Evolutionary conservation across 1,140 invertebrate genomes (phyloP), one percentile per base, ranked within the genome.

Genomic region (Drosophila repletoides): DNA sequence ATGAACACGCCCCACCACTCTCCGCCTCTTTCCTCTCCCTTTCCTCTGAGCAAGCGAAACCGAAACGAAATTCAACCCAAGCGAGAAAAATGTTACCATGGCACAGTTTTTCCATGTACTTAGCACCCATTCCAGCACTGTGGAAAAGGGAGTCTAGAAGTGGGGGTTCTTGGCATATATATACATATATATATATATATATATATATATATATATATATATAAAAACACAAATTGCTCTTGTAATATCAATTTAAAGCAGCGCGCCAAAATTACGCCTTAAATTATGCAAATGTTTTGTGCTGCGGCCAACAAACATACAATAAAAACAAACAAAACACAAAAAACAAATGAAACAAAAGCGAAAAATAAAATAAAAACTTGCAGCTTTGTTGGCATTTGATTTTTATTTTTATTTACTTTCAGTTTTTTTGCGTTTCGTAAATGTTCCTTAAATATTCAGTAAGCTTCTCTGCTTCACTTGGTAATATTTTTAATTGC

Each of bases 161-260:
- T n/a, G n/a, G n/a, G n/a, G n/a, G n/a, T n/a, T n/a, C n/a, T n/a
- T n/a, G n/a, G n/a, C n/a, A n/a, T n/a, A n/a, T n/a, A n/a, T n/a
- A n/a, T n/a, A n/a, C n/a, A n/a, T n/a, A n/a, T n/a, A n/a, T n/a
- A n/a, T n/a, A n/a, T n/a, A n/a, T n/a, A n/a, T n/a, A n/a, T n/a
- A n/a, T n/a, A n/a, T n/a, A n/a, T n/a, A n/a, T n/a, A n/a, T n/a
- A n/a, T n/a, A n/a, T n/a, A n/a, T n/a, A n/a, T n/a, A n/a, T n/a
- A n/a, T n/a, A n/a, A n/a, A 46, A 56, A 69, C 63, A 76, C 72
- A 76, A 81, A 81, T 76, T 81, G 72, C 63, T 55, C 72, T 69
- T 76, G 76, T 72, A 81, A 81, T 81, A 81, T 72, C 72, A 81
- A 74, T 81, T 81, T 81, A 72, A 81, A 65, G 63, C 69, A 76